phyloP scores from a whole-genome alignment of 2,888 invertebrate genomes.

The Chromoteleia sp. region DNA sequence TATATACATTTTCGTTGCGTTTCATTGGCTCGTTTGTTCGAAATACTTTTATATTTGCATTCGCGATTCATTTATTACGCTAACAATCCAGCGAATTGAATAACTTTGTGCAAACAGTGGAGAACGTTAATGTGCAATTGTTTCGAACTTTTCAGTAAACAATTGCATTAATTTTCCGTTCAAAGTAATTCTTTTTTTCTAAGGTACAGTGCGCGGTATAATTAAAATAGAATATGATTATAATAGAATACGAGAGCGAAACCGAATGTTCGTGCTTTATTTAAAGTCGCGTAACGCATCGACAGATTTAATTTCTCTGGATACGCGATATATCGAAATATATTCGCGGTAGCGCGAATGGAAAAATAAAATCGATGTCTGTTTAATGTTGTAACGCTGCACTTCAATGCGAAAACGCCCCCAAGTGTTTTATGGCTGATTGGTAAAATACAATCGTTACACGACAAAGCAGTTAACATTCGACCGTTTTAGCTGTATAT shows the following conservation, averaged over 20 bases:
- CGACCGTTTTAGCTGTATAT: constrained; percentile 71
- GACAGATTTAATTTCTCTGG: constrained; percentile 6
- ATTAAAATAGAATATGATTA: too few species aligned
- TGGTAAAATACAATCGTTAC: constrained; percentile 72
- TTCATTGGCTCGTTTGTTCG: constrained; percentile 1
- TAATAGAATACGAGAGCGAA: too few species aligned
- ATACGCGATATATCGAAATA: constrained; percentile 3
- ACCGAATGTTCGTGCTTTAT: too few species aligned
- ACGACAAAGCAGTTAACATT: constrained; percentile 60
- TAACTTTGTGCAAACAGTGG: background rate
- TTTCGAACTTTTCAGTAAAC: background rate
- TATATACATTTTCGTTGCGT: constrained; percentile 15
- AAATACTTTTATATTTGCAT: constrained; percentile 15
- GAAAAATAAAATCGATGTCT: constrained; percentile 44
- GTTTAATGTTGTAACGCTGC: constrained; percentile 39
- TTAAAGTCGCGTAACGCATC: background rate
- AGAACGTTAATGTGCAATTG: background rate
- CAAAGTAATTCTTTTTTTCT: background rate
- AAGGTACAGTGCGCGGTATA: too few species aligned
- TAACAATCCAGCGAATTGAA: constrained; percentile 16
- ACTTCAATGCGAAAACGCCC: constrained; percentile 68
- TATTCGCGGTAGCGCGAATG: constrained; percentile 4
- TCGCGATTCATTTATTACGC: constrained; percentile 12
- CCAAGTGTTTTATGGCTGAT: constrained; percentile 71
- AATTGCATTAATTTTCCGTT: background rate